Conservation (phyloP, 2,888 invertebrate genomes). For the Dynastes hyllus region DNA sequence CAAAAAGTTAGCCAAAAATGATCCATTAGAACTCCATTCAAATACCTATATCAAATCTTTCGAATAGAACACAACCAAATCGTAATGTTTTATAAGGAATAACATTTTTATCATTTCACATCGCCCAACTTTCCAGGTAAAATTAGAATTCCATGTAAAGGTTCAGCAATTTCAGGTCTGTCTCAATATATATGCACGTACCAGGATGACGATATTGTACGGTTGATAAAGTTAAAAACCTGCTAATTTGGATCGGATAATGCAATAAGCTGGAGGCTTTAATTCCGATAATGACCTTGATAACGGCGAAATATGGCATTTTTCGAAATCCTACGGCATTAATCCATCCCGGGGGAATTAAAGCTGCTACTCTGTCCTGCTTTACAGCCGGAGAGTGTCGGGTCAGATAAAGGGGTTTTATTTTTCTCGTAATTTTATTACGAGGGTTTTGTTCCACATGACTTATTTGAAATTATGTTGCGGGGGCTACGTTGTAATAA, state of each 20-base stretch:
- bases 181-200: neutral
- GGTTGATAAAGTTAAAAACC: conserved; percentile 48
- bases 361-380: conserved; percentile 27
- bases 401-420: conserved; percentile 59
- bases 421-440: conserved; percentile 61
- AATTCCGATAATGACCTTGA: conserved; percentile 71
- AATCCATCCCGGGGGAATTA: conserved; percentile 67
- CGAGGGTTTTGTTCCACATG: conserved; percentile 48
- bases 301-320: conserved; percentile 70
- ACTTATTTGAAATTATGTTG: conserved; percentile 36
- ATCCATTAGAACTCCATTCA: no score
- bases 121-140: no score
- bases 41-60: no score
- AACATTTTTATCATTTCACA: no score
- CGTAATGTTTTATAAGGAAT: no score
- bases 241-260: conserved; percentile 51
- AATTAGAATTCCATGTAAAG: no score
- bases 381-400: conserved; percentile 51
- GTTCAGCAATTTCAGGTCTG: no score
- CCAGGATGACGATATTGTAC: neutral
- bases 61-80: no score
- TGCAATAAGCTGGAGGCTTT: conserved; percentile 56
- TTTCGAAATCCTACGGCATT: conserved; percentile 69
- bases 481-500: neutral
- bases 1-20: no score